Percentiles rank a stretch among this genome's conserved stretches.
Evolutionary conservation across 2,888 invertebrate species (phyloP).

Genomic region (Spodoptera exigua): DNA sequence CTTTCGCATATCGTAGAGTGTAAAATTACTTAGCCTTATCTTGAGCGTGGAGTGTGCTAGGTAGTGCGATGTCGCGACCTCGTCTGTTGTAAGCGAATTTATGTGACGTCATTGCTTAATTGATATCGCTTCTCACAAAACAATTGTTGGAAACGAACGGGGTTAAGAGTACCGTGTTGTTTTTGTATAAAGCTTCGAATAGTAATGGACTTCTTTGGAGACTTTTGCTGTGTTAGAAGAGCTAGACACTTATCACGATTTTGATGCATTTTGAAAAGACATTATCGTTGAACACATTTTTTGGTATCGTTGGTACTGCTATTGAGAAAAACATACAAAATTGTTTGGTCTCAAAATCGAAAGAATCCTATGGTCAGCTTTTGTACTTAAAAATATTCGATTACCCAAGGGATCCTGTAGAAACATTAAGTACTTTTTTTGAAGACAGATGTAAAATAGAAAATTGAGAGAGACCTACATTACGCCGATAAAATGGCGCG

Average conservation of each 20-base stretch:
- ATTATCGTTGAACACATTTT: too few species aligned
- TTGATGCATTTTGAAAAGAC: too few species aligned
- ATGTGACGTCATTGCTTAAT: conserved; percentile 43
- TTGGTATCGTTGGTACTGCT: too few species aligned
- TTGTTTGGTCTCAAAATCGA: too few species aligned
- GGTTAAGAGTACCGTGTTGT: conserved; percentile 7
- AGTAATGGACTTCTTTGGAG: too few species aligned
- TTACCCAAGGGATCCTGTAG: too few species aligned
- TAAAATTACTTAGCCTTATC: conserved; percentile 36
- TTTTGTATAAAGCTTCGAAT: conserved; percentile 16
- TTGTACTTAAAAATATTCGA: too few species aligned
- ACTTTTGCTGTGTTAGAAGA: too few species aligned
- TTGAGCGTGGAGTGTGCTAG: conserved; percentile 38
- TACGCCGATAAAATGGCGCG: conserved; percentile 54
- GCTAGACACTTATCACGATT: too few species aligned
- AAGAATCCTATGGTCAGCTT: too few species aligned
- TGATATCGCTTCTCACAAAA: conserved; percentile 33
- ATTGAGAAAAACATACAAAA: too few species aligned
- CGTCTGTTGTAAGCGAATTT: conserved; percentile 50
- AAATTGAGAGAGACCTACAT: conserved; percentile 31
- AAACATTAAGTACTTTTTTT: neutral
- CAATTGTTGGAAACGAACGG: conserved; percentile 20
- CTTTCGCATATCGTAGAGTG: conserved; percentile 4
- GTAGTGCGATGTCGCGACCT: conserved; percentile 44
- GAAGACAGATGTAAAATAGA: too few species aligned